Evolutionary conservation across 2,888 invertebrate species (phyloP).

Genomic region (Polydrusus cervinus): DNA sequence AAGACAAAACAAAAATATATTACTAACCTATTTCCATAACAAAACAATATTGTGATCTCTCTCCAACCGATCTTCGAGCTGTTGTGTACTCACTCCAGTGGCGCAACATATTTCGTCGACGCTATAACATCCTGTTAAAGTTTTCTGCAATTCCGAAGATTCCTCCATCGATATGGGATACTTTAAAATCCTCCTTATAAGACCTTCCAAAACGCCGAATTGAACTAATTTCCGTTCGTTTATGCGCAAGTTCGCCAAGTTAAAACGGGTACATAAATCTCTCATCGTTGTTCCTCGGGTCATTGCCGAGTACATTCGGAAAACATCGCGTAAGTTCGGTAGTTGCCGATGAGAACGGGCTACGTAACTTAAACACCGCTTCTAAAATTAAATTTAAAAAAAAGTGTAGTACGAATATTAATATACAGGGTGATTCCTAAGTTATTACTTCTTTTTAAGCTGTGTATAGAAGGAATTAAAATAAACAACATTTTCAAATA

Average conservation of each 20-base stretch:
- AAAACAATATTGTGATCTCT: constrained; percentile 87
- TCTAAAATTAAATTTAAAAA: constrained; percentile 65
- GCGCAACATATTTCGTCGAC: constrained; percentile 94
- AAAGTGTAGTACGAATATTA: too few relatives aligned
- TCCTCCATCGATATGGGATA: constrained; percentile 68
- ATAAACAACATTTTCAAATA: too few relatives aligned
- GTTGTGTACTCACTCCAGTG: constrained; percentile 82
- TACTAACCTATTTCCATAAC: constrained; percentile 80
- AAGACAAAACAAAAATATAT: not conserved
- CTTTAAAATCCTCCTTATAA: constrained; percentile 87
- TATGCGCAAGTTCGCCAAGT: constrained; percentile 83
- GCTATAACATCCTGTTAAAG: constrained; percentile 87
- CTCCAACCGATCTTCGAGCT: constrained; percentile 88
- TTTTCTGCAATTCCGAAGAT: constrained; percentile 72
- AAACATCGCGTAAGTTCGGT: constrained; percentile 75
- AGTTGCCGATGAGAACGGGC: constrained; percentile 68
- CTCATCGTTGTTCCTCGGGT: constrained; percentile 81
- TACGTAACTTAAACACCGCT: constrained; percentile 67
- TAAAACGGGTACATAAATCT: constrained; percentile 80
- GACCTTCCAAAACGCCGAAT: constrained; percentile 89
- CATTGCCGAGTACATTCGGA: constrained; percentile 80
- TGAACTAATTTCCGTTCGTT: constrained; percentile 89
- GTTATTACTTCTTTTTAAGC: too few relatives aligned
- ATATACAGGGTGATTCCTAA: too few relatives aligned
- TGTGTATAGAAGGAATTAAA: too few relatives aligned